Base-by-base conservation (phyloP, 2,888 invertebrate genomes). In the Epistrophella euchroma region DNA sequence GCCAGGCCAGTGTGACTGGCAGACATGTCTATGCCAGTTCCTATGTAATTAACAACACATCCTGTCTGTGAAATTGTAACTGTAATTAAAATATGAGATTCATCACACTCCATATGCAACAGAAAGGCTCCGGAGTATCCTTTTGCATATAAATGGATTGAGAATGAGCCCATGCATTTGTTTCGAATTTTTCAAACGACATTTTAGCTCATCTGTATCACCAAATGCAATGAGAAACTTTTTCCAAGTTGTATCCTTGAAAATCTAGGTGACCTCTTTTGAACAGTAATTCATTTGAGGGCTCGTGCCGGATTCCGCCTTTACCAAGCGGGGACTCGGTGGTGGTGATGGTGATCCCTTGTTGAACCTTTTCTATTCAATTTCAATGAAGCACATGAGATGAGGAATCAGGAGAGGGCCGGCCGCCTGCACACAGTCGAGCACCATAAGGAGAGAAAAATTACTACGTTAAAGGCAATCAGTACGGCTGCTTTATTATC, bases 41-140 rank as follows among this genome's bases (percentile, higher is more conserved):
- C 78, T 83, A 87, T 83, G 87, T 79, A 87, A 83, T 87, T 87
- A 87, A 87, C 87, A 87, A 75, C 87, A 87, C 71, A 83, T 83
- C 87, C 78, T 83, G 87, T 87, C 83, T 83, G 78, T 87, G 83
- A 87, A 87, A 87, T 79, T 87, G 87, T 87, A 83, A 87, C 87
- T 87, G 87, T 87, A 87, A 87, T 87, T 87, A 87, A 87, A 87
- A 87, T 87, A 87, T 79, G 75, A 83, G 83, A 87, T 83, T 79
- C 87, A 87, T 87, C 83, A 78, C 72, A 79, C 75, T 74, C 72
- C 71, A 58, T 60, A 64, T 73, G 62, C 70, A 77, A 35, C 25
- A 47, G 60, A 43, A 68, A 22, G 22, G 47, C 11, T 45, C 25
- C 40, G n/a, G 15, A 43, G 40, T 82, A 47, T 75, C 45, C 58